These are phyloP conservation scores for Sebastes oblongus DNA, from an alignment of 2,797 vertebrate species.

Conservation along the genomic window DNA sequence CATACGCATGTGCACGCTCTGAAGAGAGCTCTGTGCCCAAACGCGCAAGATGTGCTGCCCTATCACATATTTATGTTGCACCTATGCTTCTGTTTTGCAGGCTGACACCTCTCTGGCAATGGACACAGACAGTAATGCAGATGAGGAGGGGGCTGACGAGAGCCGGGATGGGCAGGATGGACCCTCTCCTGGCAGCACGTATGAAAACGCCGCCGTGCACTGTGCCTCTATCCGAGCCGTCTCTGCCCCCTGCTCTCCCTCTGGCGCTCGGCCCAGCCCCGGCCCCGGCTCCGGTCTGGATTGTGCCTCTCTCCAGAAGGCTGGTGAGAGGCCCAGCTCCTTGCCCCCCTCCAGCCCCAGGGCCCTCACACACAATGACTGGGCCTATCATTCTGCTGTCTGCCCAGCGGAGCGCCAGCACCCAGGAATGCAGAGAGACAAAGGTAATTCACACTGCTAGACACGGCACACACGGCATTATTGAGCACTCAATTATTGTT, in stretches of 20 bases:
- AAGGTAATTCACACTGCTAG: slow-evolving; percentile 73
- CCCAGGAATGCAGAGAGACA: slow-evolving; percentile 76
- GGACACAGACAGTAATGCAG: slow-evolving; percentile 82
- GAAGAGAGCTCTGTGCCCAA: no score
- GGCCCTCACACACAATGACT: slow-evolving; percentile 79
- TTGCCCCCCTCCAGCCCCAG: slow-evolving; percentile 79
- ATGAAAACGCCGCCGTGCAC: slow-evolving; percentile 39
- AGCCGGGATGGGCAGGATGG: slow-evolving; percentile 75
- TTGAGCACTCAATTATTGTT: slow-evolving; percentile 42
- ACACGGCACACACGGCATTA: slow-evolving; percentile 13
- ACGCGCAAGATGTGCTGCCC: no score
- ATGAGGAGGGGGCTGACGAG: slow-evolving; percentile 79
- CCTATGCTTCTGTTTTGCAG: slow-evolving; percentile 52
- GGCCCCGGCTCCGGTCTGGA: slow-evolving; percentile 58
- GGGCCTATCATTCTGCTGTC: slow-evolving; percentile 72
- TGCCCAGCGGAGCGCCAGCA: slow-evolving; percentile 72
- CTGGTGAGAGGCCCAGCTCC: slow-evolving; percentile 77
- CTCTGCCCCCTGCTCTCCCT: slow-evolving; percentile 79
- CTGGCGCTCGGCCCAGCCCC: slow-evolving; percentile 58
- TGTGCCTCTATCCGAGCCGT: slow-evolving; percentile 51
- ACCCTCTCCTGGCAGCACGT: slow-evolving; percentile 51
- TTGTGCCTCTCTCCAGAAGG: slow-evolving; percentile 70
- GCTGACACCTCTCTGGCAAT: slow-evolving; percentile 79
- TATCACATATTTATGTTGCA: neutral
- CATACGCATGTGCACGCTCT: no score